These are phyloP conservation scores for Apoderus coryli DNA, from an alignment of 2,888 invertebrate genomes.

Conservation along the genomic window DNA sequence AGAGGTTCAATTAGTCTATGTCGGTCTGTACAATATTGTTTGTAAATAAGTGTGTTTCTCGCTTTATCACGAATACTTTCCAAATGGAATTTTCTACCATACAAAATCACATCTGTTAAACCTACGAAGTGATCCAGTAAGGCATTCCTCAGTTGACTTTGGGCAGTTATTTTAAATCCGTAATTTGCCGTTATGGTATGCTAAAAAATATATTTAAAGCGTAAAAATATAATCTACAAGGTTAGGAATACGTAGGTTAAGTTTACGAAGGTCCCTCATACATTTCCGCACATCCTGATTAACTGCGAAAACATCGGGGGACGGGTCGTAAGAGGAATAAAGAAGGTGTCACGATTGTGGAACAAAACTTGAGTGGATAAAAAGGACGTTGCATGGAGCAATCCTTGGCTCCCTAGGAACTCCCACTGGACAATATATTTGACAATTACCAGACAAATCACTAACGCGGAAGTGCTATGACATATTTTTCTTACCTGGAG, in stretches of 20 bases:
- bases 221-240: slow-evolving; percentile 6
- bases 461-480: too few species aligned
- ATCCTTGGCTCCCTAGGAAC: too few species aligned
- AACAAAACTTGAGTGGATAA: too few species aligned
- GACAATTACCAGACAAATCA: too few species aligned
- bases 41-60: slow-evolving; percentile 41
- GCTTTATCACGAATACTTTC: slow-evolving; percentile 44
- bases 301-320: too few species aligned
- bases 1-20: slow-evolving; percentile 50
- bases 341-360: too few species aligned
- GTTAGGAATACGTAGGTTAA: too few species aligned
- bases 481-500: slow-evolving; percentile 35
- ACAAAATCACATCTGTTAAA: slow-evolving; percentile 56
- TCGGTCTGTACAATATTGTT: slow-evolving; percentile 53
- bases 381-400: too few species aligned
- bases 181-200: slow-evolving; percentile 33
- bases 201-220: slow-evolving; percentile 22
- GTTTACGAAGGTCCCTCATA: too few species aligned
- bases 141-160: slow-evolving; percentile 38
- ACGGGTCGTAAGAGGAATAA: too few species aligned
- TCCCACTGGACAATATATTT: too few species aligned
- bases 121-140: slow-evolving; percentile 56
- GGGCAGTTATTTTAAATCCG: slow-evolving; percentile 41
- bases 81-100: slow-evolving; percentile 55
- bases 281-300: too few species aligned